Base-by-base conservation (phyloP, 1,140 invertebrate genomes). In the Leptoteleia sp. region DNA sequence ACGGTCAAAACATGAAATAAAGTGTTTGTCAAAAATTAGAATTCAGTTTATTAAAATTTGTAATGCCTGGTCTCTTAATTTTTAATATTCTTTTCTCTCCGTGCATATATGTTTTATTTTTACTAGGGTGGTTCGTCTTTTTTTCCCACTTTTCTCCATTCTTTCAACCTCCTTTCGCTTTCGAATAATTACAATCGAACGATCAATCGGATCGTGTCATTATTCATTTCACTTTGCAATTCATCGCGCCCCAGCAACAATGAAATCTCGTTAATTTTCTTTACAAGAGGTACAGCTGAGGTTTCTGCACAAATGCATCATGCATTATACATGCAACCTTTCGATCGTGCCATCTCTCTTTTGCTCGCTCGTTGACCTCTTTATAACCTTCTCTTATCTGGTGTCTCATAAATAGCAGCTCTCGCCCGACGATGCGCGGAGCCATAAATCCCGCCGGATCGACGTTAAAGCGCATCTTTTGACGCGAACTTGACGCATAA, bases 381-480 rank as follows among this genome's bases (percentile, higher is more conserved):
- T 64, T 73, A 64, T 73, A 48, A 64, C 59, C 70, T 57, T 33
- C 59, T 47, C 57, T 73, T 73, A 73, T 73, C 70, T 61, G 31
- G 45, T 29, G 47, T 54, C 47, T 72, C 55, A 48, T 72, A 72
- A 72, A 72, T 72, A 54, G 38, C n/a, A 25, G 25, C 25, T 17
- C 50, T 35, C 27, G 45, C 29, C 13, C 62, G 22, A 40, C 31
- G 4, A 11, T 25, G 5, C 12, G 19, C 43, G 17, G 12, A n/a
- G 38, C 35, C 57, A 72, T 72, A 72, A 72, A 72, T 72, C 48
- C 55, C n/a, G 8, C 7, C 40, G 12, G 57, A 62, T 72, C 68
- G 68, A 72, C 48, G 55, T 54, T 54, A 62, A 72, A 72, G 55
- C 33, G 67, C 67, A 59, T 71, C 54, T 52, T 61, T 50, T 70